Evolutionary conservation across 2,888 invertebrate species (phyloP).

Genomic region (Lypha dubia): DNA sequence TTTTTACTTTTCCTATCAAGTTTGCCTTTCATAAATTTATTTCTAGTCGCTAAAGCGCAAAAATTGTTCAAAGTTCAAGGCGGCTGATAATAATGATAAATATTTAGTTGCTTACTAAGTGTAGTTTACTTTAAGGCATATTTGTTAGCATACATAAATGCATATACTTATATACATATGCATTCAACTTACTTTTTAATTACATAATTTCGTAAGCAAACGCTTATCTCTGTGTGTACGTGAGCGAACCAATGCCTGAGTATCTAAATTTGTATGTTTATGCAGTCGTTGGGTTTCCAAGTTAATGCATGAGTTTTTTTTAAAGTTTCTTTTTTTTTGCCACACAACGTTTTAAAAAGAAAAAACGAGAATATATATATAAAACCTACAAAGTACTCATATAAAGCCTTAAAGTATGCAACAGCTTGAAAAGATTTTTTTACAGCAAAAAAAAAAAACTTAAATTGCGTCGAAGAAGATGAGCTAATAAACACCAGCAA

Average conservation of each 20-base stretch:
- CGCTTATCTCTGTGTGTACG: background rate
- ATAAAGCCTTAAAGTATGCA: conserved; percentile 61
- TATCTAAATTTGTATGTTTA: background rate
- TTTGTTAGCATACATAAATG: conserved; percentile 18
- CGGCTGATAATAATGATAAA: conserved; percentile 41
- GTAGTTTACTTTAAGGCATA: conserved; percentile 57
- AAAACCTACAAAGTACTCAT: background rate
- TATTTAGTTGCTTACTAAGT: conserved; percentile 30
- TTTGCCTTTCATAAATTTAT: conserved; percentile 21
- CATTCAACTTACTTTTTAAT: conserved; percentile 56
- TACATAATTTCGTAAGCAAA: conserved; percentile 52
- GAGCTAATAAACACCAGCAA: conserved; percentile 13
- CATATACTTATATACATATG: no score
- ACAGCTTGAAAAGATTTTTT: conserved; percentile 48
- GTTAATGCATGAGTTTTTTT: conserved; percentile 4
- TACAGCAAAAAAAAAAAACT: background rate
- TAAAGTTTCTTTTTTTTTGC: conserved; percentile 8
- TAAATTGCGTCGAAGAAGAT: conserved; percentile 27
- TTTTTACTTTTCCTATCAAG: background rate
- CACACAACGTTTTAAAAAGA: background rate
- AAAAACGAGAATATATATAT: no score
- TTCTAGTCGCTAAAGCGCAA: background rate
- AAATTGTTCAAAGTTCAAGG: conserved; percentile 60
- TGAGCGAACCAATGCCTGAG: background rate
- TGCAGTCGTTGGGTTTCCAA: background rate